A percentile compares a stretch with the other conserved stretches of the same genome.
Conservation (phyloP, 1,140 invertebrate species). For the Bombyx mori region ASM3026992v2 NC_085108.1:7425501-7426000, state of each 20-base stretch:
- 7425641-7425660: slow-evolving; percentile 53
- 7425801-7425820: too few species aligned
- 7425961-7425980: too few species aligned
- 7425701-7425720: slow-evolving; percentile 2
- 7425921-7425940: too few species aligned
- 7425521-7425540: slow-evolving; percentile 16
- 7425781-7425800: too few species aligned
- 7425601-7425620: slow-evolving; percentile 33
- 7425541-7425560: slow-evolving; percentile 29
- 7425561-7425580: slow-evolving; percentile 27
- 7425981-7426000: too few species aligned
- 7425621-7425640: slow-evolving; percentile 51
- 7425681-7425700: slow-evolving; percentile 39
- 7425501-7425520: too few species aligned
- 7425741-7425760: not conserved
- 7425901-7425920: too few species aligned
- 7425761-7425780: not conserved
- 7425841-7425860: too few species aligned
- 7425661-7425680: slow-evolving; percentile 29
- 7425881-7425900: too few species aligned
- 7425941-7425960: too few species aligned
- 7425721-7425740: not conserved
- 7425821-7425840: too few species aligned
- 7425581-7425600: slow-evolving; percentile 26
- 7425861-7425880: too few species aligned